Evolutionary conservation across 1,140 invertebrate species (phyloP), one percentile per base, ranked within the genome.

Genomic region (Apis florea): DNA sequence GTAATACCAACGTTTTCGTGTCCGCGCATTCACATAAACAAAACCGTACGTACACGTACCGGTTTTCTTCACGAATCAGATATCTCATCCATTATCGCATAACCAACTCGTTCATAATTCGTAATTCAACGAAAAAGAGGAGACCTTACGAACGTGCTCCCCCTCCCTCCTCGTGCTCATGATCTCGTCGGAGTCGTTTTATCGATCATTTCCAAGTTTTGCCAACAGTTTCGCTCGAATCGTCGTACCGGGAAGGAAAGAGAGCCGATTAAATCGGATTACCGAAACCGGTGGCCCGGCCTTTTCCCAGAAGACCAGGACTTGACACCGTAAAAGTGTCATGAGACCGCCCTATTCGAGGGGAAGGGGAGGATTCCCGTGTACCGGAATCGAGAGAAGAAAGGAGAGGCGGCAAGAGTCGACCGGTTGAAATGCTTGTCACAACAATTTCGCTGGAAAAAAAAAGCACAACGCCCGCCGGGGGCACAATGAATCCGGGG

Each of bases 391-490:
- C 49, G 67, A 70, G 54, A 61, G 54, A 61, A 84, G 79, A 75
- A 81, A 78, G 67, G 64, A 49, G 64, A 49, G 69, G 21, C 54
- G 54, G 26, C 79, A 54, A 71, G 83, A 84, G 83, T 76, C 74
- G 80, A 40, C 73, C 61, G 71, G 86, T 89, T 91, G 86, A 89
- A 88, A 88, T 80, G 88, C 83, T 82, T 91, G 90, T 92, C 90
- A 92, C 90, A 91, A 91, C 88, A 91, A 92, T 91, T 91, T 91
- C 87, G 81, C 84, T 75, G n/a, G n/a, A n/a, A 40, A 40, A 86
- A 90, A 91, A 90, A 92, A 85, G 88, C 77, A 82, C 85, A 85
- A 89, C 26, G 13, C 59, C 75, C 15, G 31, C 61, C 61, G 4
- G n/a, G 4, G 56, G 63, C 78, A 82, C 78, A 74, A 87, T 86